Evolutionary conservation across 2,113 vertebrate genomes (phyloP).

Genomic region (Rhineura floridana): DNA sequence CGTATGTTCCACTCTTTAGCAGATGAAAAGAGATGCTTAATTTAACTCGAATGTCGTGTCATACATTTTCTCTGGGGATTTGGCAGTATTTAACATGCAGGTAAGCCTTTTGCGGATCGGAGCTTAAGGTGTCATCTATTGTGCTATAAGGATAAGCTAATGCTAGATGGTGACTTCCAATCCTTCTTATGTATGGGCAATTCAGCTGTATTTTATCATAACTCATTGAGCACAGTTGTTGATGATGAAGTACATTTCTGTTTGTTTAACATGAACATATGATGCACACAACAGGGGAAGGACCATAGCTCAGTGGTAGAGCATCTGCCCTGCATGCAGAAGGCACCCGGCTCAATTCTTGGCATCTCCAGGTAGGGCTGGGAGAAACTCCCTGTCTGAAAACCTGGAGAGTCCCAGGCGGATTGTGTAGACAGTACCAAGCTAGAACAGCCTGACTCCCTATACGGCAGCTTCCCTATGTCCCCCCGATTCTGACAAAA

Average conservation of each 20-base stretch:
- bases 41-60: not conserved
- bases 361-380: too few species aligned
- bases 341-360: too few species aligned
- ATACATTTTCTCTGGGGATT: slow-evolving; percentile 11
- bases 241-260: not conserved
- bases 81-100: slow-evolving; percentile 4
- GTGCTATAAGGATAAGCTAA: slow-evolving; percentile 12
- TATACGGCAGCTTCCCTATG: too few species aligned
- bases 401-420: too few species aligned
- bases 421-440: too few species aligned
- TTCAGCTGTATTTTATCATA: not conserved
- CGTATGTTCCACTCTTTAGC: not conserved
- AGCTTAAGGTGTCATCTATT: slow-evolving; percentile 16
- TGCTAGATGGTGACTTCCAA: not conserved
- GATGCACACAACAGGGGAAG: not conserved
- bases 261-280: not conserved
- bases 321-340: too few species aligned
- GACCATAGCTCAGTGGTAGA: too few species aligned
- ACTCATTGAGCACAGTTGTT: not conserved
- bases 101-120: slow-evolving; percentile 5
- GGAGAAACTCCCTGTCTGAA: too few species aligned
- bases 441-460: too few species aligned
- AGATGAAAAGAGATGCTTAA: slow-evolving; percentile 4
- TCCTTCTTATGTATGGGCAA: not conserved
- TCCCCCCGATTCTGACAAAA: too few species aligned